A percentile compares a stretch with the other conserved stretches of the same genome.
Evolutionary conservation across 1,140 invertebrate genomes (phyloP).

Genomic region (Aphelenchoides fujianensis): DNA sequence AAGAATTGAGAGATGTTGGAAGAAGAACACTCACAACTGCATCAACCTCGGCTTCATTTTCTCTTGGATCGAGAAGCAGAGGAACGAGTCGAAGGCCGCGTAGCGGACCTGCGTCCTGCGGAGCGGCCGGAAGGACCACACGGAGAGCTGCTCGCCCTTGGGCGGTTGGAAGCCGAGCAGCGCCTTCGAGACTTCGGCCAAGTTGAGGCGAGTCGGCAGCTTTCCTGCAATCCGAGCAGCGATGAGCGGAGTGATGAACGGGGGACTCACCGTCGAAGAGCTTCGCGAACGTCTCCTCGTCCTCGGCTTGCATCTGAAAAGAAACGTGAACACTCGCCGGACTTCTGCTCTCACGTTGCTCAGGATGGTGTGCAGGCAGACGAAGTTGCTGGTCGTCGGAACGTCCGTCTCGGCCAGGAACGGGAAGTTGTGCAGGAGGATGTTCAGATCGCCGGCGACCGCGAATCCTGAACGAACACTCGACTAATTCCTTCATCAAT

Average conservation of each 20-base stretch:
- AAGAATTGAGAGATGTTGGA: background rate
- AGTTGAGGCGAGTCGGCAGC: background rate
- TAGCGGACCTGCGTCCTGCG: background rate
- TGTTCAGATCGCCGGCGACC: background rate
- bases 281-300: background rate
- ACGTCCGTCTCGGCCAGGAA: no score
- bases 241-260: background rate
- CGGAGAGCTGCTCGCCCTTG: background rate
- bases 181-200: background rate
- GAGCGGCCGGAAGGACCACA: background rate
- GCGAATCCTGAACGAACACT: background rate
- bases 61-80: background rate
- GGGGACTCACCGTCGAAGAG: background rate
- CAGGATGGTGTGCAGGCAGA: no score
- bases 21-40: background rate
- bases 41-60: background rate
- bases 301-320: background rate
- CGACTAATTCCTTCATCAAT: background rate
- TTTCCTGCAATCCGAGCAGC: background rate
- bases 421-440: background rate
- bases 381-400: no score
- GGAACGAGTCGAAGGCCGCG: background rate
- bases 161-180: background rate
- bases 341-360: background rate
- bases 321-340: background rate